Evolutionary conservation across 2,888 invertebrate species (phyloP), one percentile per base, ranked within the genome.

Genomic region (Elgonia sp.): DNA sequence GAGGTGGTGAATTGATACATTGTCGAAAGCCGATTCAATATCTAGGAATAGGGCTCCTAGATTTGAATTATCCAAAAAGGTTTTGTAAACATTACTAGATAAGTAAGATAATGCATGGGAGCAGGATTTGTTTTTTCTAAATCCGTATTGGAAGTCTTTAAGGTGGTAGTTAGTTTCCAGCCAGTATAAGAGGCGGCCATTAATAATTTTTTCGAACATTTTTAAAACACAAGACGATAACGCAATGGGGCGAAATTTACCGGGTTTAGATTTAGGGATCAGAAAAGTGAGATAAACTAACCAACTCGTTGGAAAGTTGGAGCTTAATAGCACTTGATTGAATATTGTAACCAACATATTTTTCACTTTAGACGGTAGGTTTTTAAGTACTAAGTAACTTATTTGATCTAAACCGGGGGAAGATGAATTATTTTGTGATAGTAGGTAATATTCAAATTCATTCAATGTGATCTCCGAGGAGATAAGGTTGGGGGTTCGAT

Each of bases 181-280:
- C 39, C 40, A 79, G 10, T 40, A 60, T 0, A 79, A 3, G 20
- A 79, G 16, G 16, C 79, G 37, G 12, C 16, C n/a, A 46, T 69
- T 69, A 0, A 69, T 29, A 16, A 79, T 79, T 55, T 67, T 79
- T 57, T 79, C 79, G 16, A 79, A 69, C 0, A 79, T 8, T 60
- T 79, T 79, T 0, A 69, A 37, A 0, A 69, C 7, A 16, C 69
- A 69, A 18, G 67, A 69, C 8, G 79, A 79, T n/a, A 79, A 29
- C 10, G 79, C 37, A 14, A 79, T 79, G 10, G 79, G 79, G 2
- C 79, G 16, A 60, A 69, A 79, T 60, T 79, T 79, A 10, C 79
- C 79, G 0, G 42, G 42, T 7, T 8, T 20, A 12, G 40, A 21
- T 69, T 79, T 79, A 0, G 69, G 79, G 18, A 79, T 67, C 14